phyloP scores from a whole-genome alignment of 2,888 invertebrate species.

The Aphidoletes aphidimyza region DNA sequence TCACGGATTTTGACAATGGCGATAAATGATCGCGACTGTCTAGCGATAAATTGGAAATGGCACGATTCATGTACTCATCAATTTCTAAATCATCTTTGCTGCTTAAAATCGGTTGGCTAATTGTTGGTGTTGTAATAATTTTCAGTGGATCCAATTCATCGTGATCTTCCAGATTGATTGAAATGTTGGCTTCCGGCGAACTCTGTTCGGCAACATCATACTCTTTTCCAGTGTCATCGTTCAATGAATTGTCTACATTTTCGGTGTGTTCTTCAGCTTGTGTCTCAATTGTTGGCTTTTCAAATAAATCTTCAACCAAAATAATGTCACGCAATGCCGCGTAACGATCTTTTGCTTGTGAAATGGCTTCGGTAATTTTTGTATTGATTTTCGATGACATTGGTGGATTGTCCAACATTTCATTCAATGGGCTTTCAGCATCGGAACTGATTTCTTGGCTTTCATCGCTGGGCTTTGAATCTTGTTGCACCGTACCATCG shows the following conservation, averaged over 20 bases:
- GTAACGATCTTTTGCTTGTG: slow-evolving; percentile 76
- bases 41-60: slow-evolving; percentile 66
- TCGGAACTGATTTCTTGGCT: slow-evolving; percentile 47
- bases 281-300: slow-evolving; percentile 64
- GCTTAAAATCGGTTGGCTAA: slow-evolving; percentile 56
- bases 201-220: slow-evolving; percentile 66
- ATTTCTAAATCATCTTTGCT: slow-evolving; percentile 66
- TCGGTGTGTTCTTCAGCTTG: not conserved
- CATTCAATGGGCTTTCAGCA: slow-evolving; percentile 60
- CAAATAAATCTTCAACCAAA: slow-evolving; percentile 71
- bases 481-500: slow-evolving; percentile 32
- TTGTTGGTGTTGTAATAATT: not conserved
- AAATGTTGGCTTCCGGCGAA: slow-evolving; percentile 69
- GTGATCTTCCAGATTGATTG: slow-evolving; percentile 69
- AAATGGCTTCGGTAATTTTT: slow-evolving; percentile 66
- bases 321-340: slow-evolving; percentile 84
- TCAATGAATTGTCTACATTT: slow-evolving; percentile 55
- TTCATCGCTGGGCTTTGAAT: slow-evolving; percentile 31
- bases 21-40: slow-evolving; percentile 66
- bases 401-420: slow-evolving; percentile 66
- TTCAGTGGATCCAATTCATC: slow-evolving; percentile 63
- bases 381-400: slow-evolving; percentile 68
- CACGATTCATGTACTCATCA: slow-evolving; percentile 66
- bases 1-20: slow-evolving; percentile 60
- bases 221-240: slow-evolving; percentile 58